A percentile compares a stretch with the other conserved stretches of the same genome.
These are phyloP conservation scores for Polypterus bichir DNA, from an alignment of 2,113 vertebrate genomes.

Conservation along the genomic window DNA sequence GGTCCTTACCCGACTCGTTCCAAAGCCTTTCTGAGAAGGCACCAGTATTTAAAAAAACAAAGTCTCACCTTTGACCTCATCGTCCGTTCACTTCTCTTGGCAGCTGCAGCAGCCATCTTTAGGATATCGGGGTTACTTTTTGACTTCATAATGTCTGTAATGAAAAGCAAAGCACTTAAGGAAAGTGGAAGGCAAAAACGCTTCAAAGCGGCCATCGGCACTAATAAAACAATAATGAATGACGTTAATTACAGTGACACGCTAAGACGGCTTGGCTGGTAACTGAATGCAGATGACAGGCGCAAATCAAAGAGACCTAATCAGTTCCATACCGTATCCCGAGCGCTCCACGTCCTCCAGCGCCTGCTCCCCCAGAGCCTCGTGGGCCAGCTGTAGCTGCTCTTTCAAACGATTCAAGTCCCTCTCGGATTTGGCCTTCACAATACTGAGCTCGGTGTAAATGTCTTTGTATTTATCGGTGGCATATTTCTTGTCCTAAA, in stretches of 20 bases:
- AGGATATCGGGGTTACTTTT: constrained; percentile 68
- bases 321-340: constrained; percentile 43
- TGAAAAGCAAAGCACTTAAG: constrained; percentile 6
- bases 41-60: neutral
- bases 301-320: too few species aligned
- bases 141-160: constrained; percentile 63
- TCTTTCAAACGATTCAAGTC: constrained; percentile 53
- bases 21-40: too few species aligned
- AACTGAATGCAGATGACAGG: too few species aligned
- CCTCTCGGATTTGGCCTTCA: constrained; percentile 60
- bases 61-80: constrained; percentile 55
- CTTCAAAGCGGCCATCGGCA: too few species aligned
- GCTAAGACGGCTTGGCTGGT: too few species aligned
- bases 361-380: constrained; percentile 52
- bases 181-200: too few species aligned
- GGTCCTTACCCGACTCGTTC: too few species aligned
- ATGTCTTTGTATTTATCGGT: constrained; percentile 71
- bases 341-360: constrained; percentile 49
- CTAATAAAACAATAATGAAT: neutral
- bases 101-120: constrained; percentile 61
- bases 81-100: constrained; percentile 58
- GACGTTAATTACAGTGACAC: too few species aligned
- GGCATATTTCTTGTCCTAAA: constrained; percentile 62
- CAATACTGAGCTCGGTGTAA: constrained; percentile 67
- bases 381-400: constrained; percentile 60